Evolutionary conservation across 2,113 vertebrate species (phyloP), one percentile per base, ranked within the genome.

Genomic region (Campylomormyrus numenius): DNA sequence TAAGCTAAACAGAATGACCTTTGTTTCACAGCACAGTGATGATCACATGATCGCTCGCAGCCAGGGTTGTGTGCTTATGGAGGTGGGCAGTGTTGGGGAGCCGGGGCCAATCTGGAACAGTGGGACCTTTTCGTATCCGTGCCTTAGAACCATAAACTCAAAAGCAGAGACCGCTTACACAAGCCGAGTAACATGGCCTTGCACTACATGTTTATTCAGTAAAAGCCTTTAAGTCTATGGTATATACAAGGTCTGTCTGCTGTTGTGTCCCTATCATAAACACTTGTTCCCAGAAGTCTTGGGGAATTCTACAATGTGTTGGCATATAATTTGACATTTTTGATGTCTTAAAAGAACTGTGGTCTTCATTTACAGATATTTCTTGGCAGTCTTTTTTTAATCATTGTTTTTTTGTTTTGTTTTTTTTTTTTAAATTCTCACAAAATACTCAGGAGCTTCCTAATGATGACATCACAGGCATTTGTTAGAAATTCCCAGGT

Each of bases 341-440:
- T 42, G 15, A 80, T 80, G 74, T 80, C 74, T 42, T 80, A 42
- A 80, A 80, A 80, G 74, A 39, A 80, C 35, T 42, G 74, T 80
- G 74, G 74, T 80, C 31, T 31, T 77, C 31, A 80, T 80, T 80
- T 42, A 39, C 17, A 5, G 31, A 80, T 9, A 80, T 80, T 80
- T 85, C 19, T 48, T 10, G 84, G 50, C 45, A 50, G 21, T 90
- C 48, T 49, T 49, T 49, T 48, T 49, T 49, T 46, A 45, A 6
- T 5, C 39, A 3, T 39, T 39, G 3, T 85, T 91, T 88, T 90
- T 87, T 88, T 88, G n/a, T n/a, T n/a, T n/a, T n/a, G n/a, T 62
- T 5, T 53, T 19, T 7, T 77, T 92, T 42, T 91, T 50, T 89
- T 90, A 89, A 90, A 92, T 92, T 93, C 92, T 94, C 90, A 90